These are phyloP conservation scores for Drosophila bocki DNA, from an alignment of 1,140 invertebrate species.

Conservation along the genomic window DNA sequence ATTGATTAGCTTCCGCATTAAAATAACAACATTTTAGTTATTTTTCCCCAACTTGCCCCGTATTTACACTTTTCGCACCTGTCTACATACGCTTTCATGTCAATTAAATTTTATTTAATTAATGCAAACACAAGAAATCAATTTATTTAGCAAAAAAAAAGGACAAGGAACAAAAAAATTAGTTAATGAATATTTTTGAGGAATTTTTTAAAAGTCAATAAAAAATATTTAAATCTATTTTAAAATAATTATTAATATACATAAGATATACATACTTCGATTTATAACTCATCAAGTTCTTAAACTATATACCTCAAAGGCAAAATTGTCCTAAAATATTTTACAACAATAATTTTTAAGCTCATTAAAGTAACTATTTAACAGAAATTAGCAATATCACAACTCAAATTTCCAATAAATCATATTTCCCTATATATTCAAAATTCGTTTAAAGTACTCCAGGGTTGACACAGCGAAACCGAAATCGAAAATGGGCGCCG, in stretches of 20 bases:
- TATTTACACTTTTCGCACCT: neutral
- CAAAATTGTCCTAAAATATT: neutral
- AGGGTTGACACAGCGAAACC: neutral
- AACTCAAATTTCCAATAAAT: neutral
- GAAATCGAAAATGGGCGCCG: constrained; percentile 16
- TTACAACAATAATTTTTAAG: neutral
- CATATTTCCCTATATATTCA: neutral
- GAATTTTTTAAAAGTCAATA: too few relatives aligned
- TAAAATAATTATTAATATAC: too few relatives aligned
- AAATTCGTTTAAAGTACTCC: neutral
- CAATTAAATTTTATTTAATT: constrained; percentile 2
- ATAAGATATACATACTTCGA: too few relatives aligned
- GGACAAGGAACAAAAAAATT: neutral
- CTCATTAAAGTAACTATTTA: neutral
- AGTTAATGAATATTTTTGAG: neutral
- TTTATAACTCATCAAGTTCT: neutral
- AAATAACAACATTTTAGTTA: neutral
- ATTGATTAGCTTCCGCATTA: neutral
- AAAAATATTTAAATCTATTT: too few relatives aligned
- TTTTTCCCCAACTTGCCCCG: neutral
- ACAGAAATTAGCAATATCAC: neutral
- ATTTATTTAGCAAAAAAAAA: too few relatives aligned
- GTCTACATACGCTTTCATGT: neutral
- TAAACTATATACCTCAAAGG: neutral
- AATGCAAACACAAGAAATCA: neutral